phyloP scores from a whole-genome alignment of 1,140 invertebrate species.

The Monomorium pharaonis region DNA sequence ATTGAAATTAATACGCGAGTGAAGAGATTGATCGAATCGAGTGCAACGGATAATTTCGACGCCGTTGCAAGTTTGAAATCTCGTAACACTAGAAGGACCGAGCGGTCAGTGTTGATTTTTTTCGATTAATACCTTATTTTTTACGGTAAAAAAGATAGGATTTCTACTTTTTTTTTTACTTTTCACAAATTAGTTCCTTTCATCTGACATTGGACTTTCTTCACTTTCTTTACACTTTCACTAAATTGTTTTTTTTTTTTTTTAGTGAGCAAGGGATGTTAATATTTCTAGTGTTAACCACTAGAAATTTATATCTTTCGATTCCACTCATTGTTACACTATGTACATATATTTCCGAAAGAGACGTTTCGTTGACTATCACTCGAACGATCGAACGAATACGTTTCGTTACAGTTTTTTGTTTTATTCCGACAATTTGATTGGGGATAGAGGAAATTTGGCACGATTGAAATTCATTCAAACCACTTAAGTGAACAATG shows the following conservation, averaged over 20 bases:
- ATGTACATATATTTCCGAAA: background rate
- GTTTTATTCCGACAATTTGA: conserved; percentile 39
- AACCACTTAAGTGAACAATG: conserved; percentile 57
- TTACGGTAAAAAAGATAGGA: no score
- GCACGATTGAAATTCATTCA: conserved; percentile 52
- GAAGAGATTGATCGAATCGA: background rate
- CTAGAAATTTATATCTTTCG: background rate
- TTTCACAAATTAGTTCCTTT: no score
- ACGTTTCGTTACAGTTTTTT: conserved; percentile 34
- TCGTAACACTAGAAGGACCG: no score
- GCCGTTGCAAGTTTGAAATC: background rate
- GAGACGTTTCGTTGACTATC: background rate
- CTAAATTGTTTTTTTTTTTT: no score
- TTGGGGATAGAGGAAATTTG: conserved; percentile 46
- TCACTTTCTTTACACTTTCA: no score
- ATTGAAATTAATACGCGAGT: background rate
- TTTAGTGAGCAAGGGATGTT: no score
- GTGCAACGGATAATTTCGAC: background rate
- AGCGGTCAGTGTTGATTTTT: no score
- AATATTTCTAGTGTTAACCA: background rate
- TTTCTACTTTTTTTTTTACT: no score
- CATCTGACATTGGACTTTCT: no score
- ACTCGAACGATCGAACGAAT: conserved; percentile 2
- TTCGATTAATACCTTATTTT: no score
- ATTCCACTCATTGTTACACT: background rate